These are phyloP conservation scores for Perca fluviatilis DNA, from an alignment of 2,113 vertebrate genomes.

Conservation along the genomic window DNA sequence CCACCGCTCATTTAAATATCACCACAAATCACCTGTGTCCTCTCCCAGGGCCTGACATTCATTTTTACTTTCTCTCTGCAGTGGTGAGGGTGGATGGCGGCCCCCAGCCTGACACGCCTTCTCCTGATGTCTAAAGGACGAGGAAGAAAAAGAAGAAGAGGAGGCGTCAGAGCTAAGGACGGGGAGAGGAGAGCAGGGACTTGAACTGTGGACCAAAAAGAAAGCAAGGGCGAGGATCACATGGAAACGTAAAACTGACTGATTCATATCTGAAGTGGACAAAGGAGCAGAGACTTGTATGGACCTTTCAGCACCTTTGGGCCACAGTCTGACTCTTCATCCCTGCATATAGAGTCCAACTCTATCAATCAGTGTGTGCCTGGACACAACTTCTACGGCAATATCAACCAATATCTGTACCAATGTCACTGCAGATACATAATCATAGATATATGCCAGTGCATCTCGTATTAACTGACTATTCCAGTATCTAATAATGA, in stretches of 20 bases:
- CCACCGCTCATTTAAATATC: slow-evolving; percentile 5
- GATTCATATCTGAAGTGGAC: slow-evolving; percentile 50
- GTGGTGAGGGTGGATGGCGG: slow-evolving; percentile 84
- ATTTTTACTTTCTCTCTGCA: slow-evolving; percentile 52
- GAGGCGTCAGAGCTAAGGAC: slow-evolving; percentile 27
- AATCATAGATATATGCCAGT: slow-evolving; percentile 34
- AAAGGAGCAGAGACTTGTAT: slow-evolving; percentile 39
- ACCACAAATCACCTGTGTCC: neutral
- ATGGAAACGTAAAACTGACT: slow-evolving; percentile 45
- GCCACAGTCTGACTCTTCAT: slow-evolving; percentile 59
- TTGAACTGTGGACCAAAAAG: slow-evolving; percentile 44
- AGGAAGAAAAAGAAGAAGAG: slow-evolving; percentile 15
- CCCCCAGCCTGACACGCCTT: slow-evolving; percentile 73
- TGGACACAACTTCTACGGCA: slow-evolving; percentile 61
- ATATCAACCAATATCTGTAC: slow-evolving; percentile 56
- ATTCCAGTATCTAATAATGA: slow-evolving; percentile 33
- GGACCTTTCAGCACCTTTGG: slow-evolving; percentile 50
- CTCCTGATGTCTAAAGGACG: slow-evolving; percentile 75
- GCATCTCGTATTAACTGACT: slow-evolving; percentile 48
- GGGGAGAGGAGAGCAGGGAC: slow-evolving; percentile 45
- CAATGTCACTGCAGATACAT: slow-evolving; percentile 38
- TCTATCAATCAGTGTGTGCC: slow-evolving; percentile 53
- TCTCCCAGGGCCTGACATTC: slow-evolving; percentile 28
- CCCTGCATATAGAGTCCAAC: slow-evolving; percentile 51
- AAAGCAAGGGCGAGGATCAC: neutral